These are phyloP conservation scores for Bothrops jararaca DNA, from an alignment of 2,113 vertebrate genomes.

Conservation along the genomic window DNA sequence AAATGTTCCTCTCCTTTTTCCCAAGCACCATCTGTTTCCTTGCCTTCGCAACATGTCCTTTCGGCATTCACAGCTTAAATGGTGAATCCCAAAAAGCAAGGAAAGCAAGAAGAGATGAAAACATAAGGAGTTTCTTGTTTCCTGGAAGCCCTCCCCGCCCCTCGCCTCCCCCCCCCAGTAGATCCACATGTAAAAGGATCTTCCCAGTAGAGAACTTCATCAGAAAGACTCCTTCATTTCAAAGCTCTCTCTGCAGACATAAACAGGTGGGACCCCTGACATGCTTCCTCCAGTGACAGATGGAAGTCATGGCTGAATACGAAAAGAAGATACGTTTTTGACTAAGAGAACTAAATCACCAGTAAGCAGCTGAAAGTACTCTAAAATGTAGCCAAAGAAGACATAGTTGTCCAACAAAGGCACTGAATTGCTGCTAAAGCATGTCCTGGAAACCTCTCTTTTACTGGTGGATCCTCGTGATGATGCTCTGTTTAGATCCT, in stretches of 20 bases:
- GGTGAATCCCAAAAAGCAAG: constrained; percentile 35
- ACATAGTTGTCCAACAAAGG: background rate
- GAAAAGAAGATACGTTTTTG: background rate
- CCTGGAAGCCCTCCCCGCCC: constrained; percentile 21
- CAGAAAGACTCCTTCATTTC: accelerated
- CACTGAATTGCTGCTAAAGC: background rate
- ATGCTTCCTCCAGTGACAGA: constrained; percentile 7
- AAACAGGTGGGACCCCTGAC: constrained; percentile 11
- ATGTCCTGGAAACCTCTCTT: background rate
- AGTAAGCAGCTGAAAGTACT: background rate
- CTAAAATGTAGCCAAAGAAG: background rate
- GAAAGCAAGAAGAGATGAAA: constrained; percentile 34
- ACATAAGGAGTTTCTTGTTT: background rate
- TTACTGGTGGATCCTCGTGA: background rate
- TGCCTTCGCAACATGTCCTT: constrained; percentile 41
- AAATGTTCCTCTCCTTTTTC: background rate
- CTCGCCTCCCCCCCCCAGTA: background rate
- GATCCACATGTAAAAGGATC: background rate
- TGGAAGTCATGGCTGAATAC: constrained; percentile 7
- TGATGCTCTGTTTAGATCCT: no score
- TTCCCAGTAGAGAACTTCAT: background rate
- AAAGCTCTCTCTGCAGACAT: background rate
- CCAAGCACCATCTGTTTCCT: constrained; percentile 22
- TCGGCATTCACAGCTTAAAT: constrained; percentile 42
- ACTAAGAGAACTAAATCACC: constrained; percentile 20